Base-by-base conservation (phyloP, 2,113 vertebrate genomes). In the Harpagus bidentatus region DNA sequence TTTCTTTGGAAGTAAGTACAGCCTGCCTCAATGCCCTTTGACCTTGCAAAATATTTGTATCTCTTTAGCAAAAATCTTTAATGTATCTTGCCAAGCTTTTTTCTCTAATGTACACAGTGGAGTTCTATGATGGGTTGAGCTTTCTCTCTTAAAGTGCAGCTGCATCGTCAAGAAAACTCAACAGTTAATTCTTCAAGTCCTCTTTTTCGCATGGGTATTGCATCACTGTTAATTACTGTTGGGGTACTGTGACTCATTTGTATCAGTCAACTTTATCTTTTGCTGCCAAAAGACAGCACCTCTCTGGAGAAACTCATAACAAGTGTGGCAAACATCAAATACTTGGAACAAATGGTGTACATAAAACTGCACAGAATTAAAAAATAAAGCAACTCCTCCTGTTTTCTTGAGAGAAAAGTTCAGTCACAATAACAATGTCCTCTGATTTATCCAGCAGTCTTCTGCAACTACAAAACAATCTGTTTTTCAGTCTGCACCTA, bases 281-380 rank as follows among this genome's bases (percentile, higher is more conserved):
- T 93, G 95, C 97, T 97, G 98, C 97, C 98, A 98, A 95, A 96
- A 98, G 97, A 97, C 93, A 95, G 93, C 93, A 88, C 97, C 96
- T 98, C 97, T 98, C 98, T 98, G 98, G 98, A 98, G 97, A 98
- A 97, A 97, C 98, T 98, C 98, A 97, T 97, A 96, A 95, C 93
- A 95, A 97, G 95, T 94, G 95, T 90, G 96, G 97, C 94, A 96
- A 96, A 97, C 85, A 85, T 98, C 96, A 96, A 94, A 42, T 89
- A 94, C 96, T 95, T 91, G 56, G 87, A 95, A 59, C 1, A 17
- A 95, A 86, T 42, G 65, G 66, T 83, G 86, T 85, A 86, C 94
- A 56, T 81, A 90, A 97, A 97, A 71, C 62, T 63, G 72, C 65
- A 59, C 56, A 62, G 87, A 91, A 95, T 78, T 93, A 79, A 96